phyloP scores from a whole-genome alignment of 2,888 invertebrate genomes.

The Pediacus dermestoides region DNA sequence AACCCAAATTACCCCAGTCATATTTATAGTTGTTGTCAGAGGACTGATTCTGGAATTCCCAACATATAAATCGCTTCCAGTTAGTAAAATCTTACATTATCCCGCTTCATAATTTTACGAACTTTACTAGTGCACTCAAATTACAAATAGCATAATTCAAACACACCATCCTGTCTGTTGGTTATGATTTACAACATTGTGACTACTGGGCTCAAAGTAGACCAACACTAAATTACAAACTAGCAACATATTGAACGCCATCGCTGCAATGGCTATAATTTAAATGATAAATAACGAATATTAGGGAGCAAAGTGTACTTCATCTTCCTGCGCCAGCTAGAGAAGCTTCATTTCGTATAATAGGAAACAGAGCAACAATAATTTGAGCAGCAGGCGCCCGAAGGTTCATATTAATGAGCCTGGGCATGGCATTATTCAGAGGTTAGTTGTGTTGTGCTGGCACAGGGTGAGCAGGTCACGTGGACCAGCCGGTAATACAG shows the following conservation, averaged over 20 bases:
- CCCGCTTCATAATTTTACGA: too few relatives aligned
- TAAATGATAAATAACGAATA: slow-evolving; percentile 10
- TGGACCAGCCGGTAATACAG: slow-evolving; percentile 21
- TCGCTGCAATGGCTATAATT: slow-evolving; percentile 7
- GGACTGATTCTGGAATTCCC: too few relatives aligned
- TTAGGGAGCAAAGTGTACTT: slow-evolving; percentile 3
- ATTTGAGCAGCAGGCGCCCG: slow-evolving; percentile 14
- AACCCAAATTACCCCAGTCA: too few relatives aligned
- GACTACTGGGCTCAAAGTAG: slow-evolving; percentile 5
- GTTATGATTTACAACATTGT: slow-evolving; percentile 8
- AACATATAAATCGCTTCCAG: too few relatives aligned
- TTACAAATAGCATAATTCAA: slow-evolving; percentile 6
- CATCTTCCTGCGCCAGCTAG: slow-evolving; percentile 7
- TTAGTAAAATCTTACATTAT: too few relatives aligned
- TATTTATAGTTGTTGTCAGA: too few relatives aligned
- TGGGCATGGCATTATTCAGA: slow-evolving; percentile 18
- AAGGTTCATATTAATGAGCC: slow-evolving; percentile 23
- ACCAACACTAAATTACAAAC: slow-evolving; percentile 7
- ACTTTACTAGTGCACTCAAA: slow-evolving; percentile 3
- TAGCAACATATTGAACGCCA: slow-evolving; percentile 12
- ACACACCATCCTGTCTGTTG: slow-evolving; percentile 4
- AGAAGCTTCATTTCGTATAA: slow-evolving; percentile 6
- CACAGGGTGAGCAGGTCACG: slow-evolving; percentile 17
- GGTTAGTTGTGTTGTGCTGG: slow-evolving; percentile 20
- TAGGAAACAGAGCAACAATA: slow-evolving; percentile 17